Evolutionary conservation across 2,797 vertebrate genomes (phyloP), one percentile per base, ranked within the genome.

Genomic region (Gymnoscopelus microlampas): DNA sequence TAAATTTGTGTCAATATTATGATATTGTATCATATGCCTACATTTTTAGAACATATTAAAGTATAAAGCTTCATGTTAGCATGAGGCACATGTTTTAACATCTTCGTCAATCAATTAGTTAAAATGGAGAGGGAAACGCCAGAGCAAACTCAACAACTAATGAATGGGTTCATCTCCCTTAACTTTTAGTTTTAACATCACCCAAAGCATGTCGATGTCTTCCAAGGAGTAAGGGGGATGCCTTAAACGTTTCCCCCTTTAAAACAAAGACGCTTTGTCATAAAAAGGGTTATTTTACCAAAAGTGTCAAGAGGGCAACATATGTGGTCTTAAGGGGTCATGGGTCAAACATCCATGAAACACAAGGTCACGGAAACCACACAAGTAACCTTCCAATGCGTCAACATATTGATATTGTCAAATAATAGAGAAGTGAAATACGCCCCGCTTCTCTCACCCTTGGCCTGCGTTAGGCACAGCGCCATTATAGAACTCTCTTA

Each of bases 381-480:
- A 82, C 83, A 85, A 95, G 87, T 88, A 92, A 91, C 91, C 87
- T 91, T 86, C 92, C 93, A 94, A 94, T 89, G 92, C 93, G 94
- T 94, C 92, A 95, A 94, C 94, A 93, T 94, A 94, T 91, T 96
- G 96, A 95, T 95, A 93, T 94, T 93, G 94, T 95, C 96, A 94
- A 89, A 93, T 94, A 93, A 80, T 81, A 76, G 64, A 78, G 71
- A 73, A 69, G 63, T 81, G 68, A 85, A 87, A 85, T 74, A 74
- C 51, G 68, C 15, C 50, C 50, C 23, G 7, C 39, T 23, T 35
- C 58, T 44, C 48, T 48, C 56, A 67, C 70, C 62, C 68, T 57
- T 75, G 71, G 53, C 73, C 63, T 63, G 19, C 39, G 29, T 66
- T 49, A 63, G 49, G 63, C 48, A 23, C 62, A 24, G 47, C 49